These are phyloP conservation scores for Acronicta aceris DNA, from an alignment of 2,888 invertebrate species.

Conservation along the genomic window DNA sequence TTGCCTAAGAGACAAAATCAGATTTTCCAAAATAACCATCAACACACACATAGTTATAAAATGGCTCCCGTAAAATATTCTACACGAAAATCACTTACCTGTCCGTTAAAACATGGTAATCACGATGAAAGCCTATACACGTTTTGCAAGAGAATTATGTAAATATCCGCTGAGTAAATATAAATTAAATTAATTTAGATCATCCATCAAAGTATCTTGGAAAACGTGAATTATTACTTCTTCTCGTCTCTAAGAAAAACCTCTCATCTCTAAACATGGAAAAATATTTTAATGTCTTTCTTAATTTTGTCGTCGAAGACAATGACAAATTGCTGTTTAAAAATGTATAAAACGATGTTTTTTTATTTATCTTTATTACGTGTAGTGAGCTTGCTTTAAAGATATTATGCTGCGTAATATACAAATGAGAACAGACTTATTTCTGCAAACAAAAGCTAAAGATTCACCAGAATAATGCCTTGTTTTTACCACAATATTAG, in stretches of 20 bases:
- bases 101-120: slow-evolving; percentile 35
- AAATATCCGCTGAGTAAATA: slow-evolving; percentile 61
- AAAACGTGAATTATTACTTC: slow-evolving; percentile 67
- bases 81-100: too few species aligned
- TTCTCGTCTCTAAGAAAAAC: slow-evolving; percentile 66
- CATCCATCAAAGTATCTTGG: slow-evolving; percentile 78
- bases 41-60: too few species aligned
- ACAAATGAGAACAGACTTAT: neutral
- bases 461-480: too few species aligned
- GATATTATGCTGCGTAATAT: slow-evolving; percentile 32
- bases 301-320: slow-evolving; percentile 62
- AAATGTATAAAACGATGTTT: slow-evolving; percentile 30
- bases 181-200: slow-evolving; percentile 75
- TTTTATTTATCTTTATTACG: slow-evolving; percentile 22
- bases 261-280: slow-evolving; percentile 61
- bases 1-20: too few species aligned
- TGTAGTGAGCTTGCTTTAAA: slow-evolving; percentile 17
- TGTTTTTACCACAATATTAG: too few species aligned
- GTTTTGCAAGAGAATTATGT: slow-evolving; percentile 38
- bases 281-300: slow-evolving; percentile 68
- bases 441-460: neutral
- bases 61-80: too few species aligned
- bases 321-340: slow-evolving; percentile 62
- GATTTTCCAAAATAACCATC: too few species aligned
- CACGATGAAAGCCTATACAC: slow-evolving; percentile 56